Percentiles rank a stretch among this genome's conserved stretches.
Conservation (phyloP, 2,797 vertebrate genomes). For the Cyclopterus lumpus region DNA sequence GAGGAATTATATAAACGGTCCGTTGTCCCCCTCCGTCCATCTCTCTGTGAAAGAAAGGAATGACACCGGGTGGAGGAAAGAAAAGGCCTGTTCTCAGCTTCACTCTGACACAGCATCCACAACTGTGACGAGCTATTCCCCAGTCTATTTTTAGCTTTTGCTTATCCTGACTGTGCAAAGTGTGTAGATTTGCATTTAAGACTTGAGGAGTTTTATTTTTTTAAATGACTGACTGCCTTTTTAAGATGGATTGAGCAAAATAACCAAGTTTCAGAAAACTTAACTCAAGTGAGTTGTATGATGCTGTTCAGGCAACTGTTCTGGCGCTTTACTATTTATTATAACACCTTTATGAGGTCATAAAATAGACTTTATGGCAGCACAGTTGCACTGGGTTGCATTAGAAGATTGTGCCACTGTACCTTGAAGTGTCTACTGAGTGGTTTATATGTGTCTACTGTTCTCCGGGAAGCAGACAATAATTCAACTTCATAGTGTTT, state of each 20-base stretch:
- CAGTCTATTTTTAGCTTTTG: background rate
- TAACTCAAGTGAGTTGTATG: too few relatives aligned
- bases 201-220: background rate
- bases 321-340: background rate
- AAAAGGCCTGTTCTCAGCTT: conserved; percentile 9
- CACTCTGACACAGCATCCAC: conserved; percentile 17
- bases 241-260: too few relatives aligned
- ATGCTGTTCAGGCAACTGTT: background rate
- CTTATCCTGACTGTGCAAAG: background rate
- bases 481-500: background rate
- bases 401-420: background rate
- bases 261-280: too few relatives aligned
- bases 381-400: background rate
- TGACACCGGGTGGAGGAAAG: background rate
- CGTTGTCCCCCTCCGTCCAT: background rate
- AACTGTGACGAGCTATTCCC: background rate
- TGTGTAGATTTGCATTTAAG: background rate
- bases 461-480: background rate
- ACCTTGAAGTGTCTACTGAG: background rate
- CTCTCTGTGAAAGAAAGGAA: conserved; percentile 8
- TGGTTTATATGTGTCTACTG: background rate
- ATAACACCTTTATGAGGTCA: too few relatives aligned
- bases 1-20: conserved; percentile 57
- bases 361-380: background rate
- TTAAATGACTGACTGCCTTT: too few relatives aligned